Conservation (phyloP, 2,888 invertebrate species). For the Amblyjoppa fuscipennis region DNA sequence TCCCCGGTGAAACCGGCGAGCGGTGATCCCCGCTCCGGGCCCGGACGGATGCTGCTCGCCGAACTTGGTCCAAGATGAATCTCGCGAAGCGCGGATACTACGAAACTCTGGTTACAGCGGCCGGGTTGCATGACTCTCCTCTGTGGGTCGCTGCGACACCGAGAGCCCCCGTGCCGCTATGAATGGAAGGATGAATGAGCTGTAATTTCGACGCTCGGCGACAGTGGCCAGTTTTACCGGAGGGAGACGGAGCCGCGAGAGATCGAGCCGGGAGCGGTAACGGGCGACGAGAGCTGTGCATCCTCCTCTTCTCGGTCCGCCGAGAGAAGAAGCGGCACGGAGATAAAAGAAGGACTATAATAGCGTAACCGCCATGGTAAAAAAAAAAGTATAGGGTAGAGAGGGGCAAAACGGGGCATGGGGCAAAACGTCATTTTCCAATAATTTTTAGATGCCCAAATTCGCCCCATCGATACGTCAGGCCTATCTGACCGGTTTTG, state of each 20-base stretch:
- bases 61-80: slow-evolving; percentile 12
- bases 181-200: slow-evolving; percentile 83
- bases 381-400: not conserved
- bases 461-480: too few relatives aligned
- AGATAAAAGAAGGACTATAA: slow-evolving; percentile 34
- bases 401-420: too few relatives aligned
- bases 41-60: slow-evolving; percentile 4
- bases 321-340: not conserved
- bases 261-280: slow-evolving; percentile 58
- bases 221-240: slow-evolving; percentile 61
- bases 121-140: slow-evolving; percentile 29
- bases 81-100: slow-evolving; percentile 23
- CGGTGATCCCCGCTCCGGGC: slow-evolving; percentile 21
- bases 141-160: slow-evolving; percentile 11
- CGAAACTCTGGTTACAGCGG: slow-evolving; percentile 4
- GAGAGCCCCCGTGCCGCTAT: slow-evolving; percentile 71
- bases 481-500: too few relatives aligned
- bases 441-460: too few relatives aligned
- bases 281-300: slow-evolving; percentile 10
- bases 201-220: slow-evolving; percentile 76
- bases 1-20: slow-evolving; percentile 44
- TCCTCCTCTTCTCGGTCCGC: not conserved
- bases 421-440: too few relatives aligned
- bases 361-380: not conserved
- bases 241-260: slow-evolving; percentile 53